A percentile compares a stretch with the other conserved stretches of the same genome.
Conservation (phyloP, 2,113 vertebrate genomes). For the Gymnogyps californianus region DNA sequence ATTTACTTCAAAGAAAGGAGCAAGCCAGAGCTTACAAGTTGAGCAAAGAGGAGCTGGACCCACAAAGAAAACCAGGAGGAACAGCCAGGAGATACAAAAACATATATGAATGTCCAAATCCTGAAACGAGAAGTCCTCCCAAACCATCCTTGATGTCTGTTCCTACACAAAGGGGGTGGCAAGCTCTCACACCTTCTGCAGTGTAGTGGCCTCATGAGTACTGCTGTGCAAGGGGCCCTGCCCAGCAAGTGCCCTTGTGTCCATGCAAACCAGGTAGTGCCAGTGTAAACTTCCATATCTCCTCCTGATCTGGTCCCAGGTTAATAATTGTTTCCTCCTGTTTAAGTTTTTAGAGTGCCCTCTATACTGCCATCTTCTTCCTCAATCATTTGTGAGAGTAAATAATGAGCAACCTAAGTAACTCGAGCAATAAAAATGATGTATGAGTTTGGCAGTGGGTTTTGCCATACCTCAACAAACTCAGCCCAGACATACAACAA, state of each 20-base stretch:
- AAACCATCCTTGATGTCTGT: not conserved
- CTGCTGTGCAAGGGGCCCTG: not conserved
- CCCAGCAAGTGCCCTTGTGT: not conserved
- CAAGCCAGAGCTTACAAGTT: not conserved
- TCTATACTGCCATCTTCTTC: conserved; percentile 29
- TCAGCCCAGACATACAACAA: conserved; percentile 8
- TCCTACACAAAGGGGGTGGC: not conserved
- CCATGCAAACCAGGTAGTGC: not conserved
- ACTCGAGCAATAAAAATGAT: conserved; percentile 26
- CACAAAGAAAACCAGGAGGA: not conserved
- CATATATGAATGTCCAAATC: not conserved
- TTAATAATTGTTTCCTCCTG: conserved; percentile 45
- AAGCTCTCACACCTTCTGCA: not conserved
- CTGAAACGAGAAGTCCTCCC: not conserved
- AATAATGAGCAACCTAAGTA: not conserved
- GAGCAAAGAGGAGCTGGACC: not conserved
- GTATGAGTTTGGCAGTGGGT: not conserved
- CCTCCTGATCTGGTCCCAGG: not conserved
- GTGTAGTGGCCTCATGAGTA: not conserved
- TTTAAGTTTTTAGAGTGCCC: not conserved
- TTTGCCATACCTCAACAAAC: conserved; percentile 12
- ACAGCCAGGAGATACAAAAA: not conserved
- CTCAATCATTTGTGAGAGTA: not conserved
- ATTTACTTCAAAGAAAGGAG: not conserved
- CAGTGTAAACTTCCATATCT: not conserved